Percentiles rank a stretch among this genome's conserved stretches.
Conservation (phyloP, 1,140 invertebrate species). For the silkworm (Bombyx mori) region DNA sequence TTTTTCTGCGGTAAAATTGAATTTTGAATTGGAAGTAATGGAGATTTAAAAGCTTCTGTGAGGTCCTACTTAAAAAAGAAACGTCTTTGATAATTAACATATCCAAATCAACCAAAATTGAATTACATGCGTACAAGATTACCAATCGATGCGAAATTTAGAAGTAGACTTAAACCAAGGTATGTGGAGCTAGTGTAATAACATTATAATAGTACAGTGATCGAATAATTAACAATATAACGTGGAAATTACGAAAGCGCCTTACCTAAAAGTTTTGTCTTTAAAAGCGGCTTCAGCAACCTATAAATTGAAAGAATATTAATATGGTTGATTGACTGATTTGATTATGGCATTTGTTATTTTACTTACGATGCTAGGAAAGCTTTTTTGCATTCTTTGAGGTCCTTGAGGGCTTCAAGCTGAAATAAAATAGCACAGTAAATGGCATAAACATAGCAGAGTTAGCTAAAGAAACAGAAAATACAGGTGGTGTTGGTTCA, state of each 20-base stretch:
- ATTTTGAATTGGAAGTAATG: too few relatives aligned
- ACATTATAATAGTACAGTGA: too few relatives aligned
- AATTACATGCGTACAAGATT: too few relatives aligned
- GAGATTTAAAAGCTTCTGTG: too few relatives aligned
- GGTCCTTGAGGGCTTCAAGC: constrained; percentile 53
- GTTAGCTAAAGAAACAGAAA: not conserved
- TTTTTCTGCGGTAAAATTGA: too few relatives aligned
- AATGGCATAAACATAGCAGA: not conserved
- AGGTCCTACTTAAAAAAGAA: too few relatives aligned
- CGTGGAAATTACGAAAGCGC: constrained; percentile 4
- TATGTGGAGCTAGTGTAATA: too few relatives aligned
- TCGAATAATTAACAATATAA: not conserved
- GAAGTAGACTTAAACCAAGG: too few relatives aligned
- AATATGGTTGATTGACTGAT: not conserved
- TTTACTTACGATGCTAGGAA: constrained; percentile 48
- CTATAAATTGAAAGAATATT: constrained; percentile 26
- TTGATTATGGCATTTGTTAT: not conserved
- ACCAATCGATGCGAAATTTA: too few relatives aligned
- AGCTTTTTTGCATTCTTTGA: constrained; percentile 54
- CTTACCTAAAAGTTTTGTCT: constrained; percentile 37
- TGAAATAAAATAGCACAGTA: constrained; percentile 19
- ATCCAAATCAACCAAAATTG: too few relatives aligned
- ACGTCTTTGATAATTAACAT: too few relatives aligned
- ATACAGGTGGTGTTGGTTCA: too few relatives aligned
- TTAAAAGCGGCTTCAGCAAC: constrained; percentile 43